A percentile compares a stretch with the other conserved stretches of the same genome.
These are phyloP conservation scores for Natrix natrix DNA, from an alignment of 2,797 vertebrate genomes.

Conservation along the genomic window DNA sequence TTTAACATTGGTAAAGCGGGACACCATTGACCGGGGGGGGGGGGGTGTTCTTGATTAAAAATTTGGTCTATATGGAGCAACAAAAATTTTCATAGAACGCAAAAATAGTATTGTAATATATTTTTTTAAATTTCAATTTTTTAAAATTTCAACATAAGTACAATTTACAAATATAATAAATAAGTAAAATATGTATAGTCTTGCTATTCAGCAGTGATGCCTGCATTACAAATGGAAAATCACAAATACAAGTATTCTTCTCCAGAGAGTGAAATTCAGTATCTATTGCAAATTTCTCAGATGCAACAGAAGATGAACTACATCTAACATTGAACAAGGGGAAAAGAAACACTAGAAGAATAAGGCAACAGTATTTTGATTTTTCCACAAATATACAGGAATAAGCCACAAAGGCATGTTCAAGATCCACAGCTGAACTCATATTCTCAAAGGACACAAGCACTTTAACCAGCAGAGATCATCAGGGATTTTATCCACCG, in stretches of 20 bases:
- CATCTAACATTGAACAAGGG: not conserved
- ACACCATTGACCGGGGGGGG: too few relatives aligned
- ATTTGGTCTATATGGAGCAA: too few relatives aligned
- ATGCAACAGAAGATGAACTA: not conserved
- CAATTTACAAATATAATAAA: too few relatives aligned
- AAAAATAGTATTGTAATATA: too few relatives aligned
- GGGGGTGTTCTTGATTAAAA: too few relatives aligned
- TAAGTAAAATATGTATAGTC: too few relatives aligned
- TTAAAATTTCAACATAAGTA: too few relatives aligned
- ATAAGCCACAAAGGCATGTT: not conserved
- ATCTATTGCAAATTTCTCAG: not conserved
- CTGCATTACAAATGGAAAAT: not conserved
- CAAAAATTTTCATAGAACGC: too few relatives aligned
- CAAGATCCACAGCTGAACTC: not conserved
- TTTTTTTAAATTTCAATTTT: too few relatives aligned
- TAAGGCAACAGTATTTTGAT: conserved; percentile 2
- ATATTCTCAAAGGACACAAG: not conserved
- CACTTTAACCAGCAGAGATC: not conserved
- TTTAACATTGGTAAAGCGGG: too few relatives aligned
- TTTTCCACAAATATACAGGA: not conserved
- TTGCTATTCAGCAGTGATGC: not conserved
- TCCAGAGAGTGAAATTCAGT: not conserved
- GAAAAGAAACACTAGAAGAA: not conserved
- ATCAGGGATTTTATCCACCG: too few relatives aligned
- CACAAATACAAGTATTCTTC: not conserved